These are phyloP conservation scores for Acronicta psi DNA, from an alignment of 2,888 invertebrate genomes.

Conservation along the genomic window DNA sequence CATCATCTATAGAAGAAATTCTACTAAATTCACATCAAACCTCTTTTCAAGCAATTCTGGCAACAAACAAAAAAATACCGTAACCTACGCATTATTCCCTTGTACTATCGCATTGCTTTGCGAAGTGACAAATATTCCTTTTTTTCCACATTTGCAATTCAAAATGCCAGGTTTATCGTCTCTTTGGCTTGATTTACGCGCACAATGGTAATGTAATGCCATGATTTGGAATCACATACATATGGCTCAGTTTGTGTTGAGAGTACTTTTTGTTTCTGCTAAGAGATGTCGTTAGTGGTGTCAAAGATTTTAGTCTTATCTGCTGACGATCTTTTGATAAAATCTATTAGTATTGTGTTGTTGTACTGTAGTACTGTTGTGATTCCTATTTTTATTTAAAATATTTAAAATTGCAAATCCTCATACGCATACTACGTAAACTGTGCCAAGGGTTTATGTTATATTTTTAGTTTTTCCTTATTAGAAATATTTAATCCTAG, in stretches of 20 bases:
- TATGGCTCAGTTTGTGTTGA: constrained; percentile 22
- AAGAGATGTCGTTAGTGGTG: constrained; percentile 23
- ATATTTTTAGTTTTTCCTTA: too few species aligned
- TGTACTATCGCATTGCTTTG: constrained; percentile 18
- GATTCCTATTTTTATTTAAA: too few species aligned
- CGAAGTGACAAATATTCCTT: constrained; percentile 46
- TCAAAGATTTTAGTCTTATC: constrained; percentile 13
- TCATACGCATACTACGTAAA: too few species aligned
- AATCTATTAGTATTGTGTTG: too few species aligned
- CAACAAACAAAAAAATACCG: not conserved
- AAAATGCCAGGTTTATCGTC: constrained; percentile 49
- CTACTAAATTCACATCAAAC: too few species aligned
- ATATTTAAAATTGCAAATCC: too few species aligned
- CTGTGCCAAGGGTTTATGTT: too few species aligned
- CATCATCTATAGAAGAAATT: too few species aligned
- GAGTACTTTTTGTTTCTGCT: constrained; percentile 17
- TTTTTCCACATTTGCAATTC: constrained; percentile 57
- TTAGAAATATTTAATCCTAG: too few species aligned
- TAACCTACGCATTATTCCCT: constrained; percentile 18
- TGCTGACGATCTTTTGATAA: too few species aligned
- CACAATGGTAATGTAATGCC: constrained; percentile 44
- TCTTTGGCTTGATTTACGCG: constrained; percentile 49
- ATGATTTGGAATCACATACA: constrained; percentile 38
- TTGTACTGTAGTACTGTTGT: too few species aligned
- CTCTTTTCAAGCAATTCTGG: not conserved